Conservation (phyloP, 1,140 invertebrate genomes). For the Cheumatopsyche charites region DNA sequence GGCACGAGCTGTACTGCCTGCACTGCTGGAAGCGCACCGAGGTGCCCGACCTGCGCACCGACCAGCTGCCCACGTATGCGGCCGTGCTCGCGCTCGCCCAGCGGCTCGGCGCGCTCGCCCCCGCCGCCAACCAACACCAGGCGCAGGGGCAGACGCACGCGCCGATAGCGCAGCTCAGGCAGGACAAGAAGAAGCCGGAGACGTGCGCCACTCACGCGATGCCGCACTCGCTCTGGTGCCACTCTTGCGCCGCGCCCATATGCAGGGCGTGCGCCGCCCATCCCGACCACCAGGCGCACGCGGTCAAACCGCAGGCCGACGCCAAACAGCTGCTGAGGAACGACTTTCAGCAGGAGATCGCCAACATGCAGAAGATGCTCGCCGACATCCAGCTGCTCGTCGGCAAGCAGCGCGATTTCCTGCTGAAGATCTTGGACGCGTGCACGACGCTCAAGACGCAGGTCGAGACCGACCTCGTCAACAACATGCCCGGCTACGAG, state of each 20-base stretch:
- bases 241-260: slow-evolving; percentile 67
- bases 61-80: slow-evolving; percentile 69
- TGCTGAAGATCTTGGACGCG: slow-evolving; percentile 74
- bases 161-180: slow-evolving; percentile 35
- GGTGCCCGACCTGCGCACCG: slow-evolving; percentile 65
- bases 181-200: slow-evolving; percentile 57
- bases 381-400: slow-evolving; percentile 69
- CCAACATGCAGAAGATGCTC: slow-evolving; percentile 62
- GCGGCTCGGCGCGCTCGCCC: slow-evolving; percentile 57
- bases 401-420: slow-evolving; percentile 70
- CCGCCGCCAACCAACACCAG: not conserved
- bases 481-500: slow-evolving; percentile 68
- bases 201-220: slow-evolving; percentile 75
- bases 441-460: slow-evolving; percentile 75
- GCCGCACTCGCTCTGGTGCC: slow-evolving; percentile 75
- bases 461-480: slow-evolving; percentile 73
- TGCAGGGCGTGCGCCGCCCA: slow-evolving; percentile 72
- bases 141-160: slow-evolving; percentile 26
- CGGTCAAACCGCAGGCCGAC: slow-evolving; percentile 70
- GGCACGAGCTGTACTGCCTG: slow-evolving; percentile 69
- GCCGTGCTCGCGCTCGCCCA: slow-evolving; percentile 68
- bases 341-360: slow-evolving; percentile 64
- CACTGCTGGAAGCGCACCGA: slow-evolving; percentile 73
- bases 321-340: slow-evolving; percentile 70
- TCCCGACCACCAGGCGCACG: slow-evolving; percentile 68